These are phyloP conservation scores for Clupea harengus DNA, from an alignment of 2,113 vertebrate genomes.

Conservation along the genomic window DNA sequence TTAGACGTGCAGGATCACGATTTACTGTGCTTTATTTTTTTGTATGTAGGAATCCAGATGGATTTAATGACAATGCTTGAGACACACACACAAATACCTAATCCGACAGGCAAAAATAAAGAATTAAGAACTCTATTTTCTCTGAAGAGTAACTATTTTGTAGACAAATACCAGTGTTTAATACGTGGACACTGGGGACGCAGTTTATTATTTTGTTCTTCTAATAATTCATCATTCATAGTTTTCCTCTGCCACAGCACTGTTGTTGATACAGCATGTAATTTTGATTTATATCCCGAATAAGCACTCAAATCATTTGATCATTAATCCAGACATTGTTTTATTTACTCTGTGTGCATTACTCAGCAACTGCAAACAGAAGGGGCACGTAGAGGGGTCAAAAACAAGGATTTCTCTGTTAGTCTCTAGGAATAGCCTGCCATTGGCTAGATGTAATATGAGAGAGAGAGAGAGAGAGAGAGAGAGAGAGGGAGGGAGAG, in stretches of 20 bases:
- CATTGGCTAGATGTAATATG: constrained; percentile 24
- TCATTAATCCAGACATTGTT: constrained; percentile 75
- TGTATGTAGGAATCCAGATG: neutral
- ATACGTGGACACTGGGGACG: constrained; percentile 43
- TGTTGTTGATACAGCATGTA: constrained; percentile 69
- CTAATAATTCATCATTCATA: constrained; percentile 56
- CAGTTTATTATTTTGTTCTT: constrained; percentile 51
- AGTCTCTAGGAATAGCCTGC: constrained; percentile 29
- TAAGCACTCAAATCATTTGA: constrained; percentile 67
- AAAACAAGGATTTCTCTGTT: constrained; percentile 28
- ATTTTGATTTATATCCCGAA: constrained; percentile 70
- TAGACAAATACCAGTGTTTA: constrained; percentile 11
- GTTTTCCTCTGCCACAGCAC: constrained; percentile 41
- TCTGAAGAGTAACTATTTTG: constrained; percentile 53
- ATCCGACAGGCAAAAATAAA: constrained; percentile 1
- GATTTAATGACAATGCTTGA: neutral
- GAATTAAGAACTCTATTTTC: constrained; percentile 1
- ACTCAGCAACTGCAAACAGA: constrained; percentile 63
- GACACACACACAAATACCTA: neutral
- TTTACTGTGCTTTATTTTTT: neutral
- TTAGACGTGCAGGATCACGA: neutral
- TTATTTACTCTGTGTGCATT: constrained; percentile 65
- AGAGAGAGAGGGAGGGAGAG: neutral
- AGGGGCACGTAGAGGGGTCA: constrained; percentile 43
- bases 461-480: constrained; percentile 30